Base-by-base conservation (phyloP, 2,888 invertebrate genomes). In the Acronicta aceris region DNA sequence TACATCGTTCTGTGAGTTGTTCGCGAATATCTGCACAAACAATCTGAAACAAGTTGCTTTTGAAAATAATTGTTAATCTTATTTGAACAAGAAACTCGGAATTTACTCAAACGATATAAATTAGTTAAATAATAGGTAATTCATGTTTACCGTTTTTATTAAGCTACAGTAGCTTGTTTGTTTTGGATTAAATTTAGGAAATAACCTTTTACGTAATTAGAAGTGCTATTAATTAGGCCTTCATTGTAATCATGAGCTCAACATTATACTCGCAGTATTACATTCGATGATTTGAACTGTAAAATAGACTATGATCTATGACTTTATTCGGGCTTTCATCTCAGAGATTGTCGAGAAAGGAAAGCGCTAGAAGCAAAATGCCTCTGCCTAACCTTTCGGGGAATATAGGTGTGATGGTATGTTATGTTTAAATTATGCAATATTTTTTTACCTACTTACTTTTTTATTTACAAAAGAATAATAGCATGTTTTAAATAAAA, bases 121-220 rank as follows among this genome's bases (percentile, higher is more conserved):
- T 72, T 59, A 21, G 5, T 62, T 50, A 74, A 62, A 76, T 74
- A 72, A 59, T 62, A 68, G 46, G 36, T 76, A 76, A 72, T 72
- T 65, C 76, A 59, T 76, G 65, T 76, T 72, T 65, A 48, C 55
- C 43, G 51, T 61, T 64, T 50, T 52, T 62, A 58, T 62, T 51
- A 58, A 30, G 45, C 42, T 45, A 43, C 51, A 27, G 49, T 40
- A 45, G 50, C 12, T 56, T 53, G 27, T 54, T 57, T 47, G 59
- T 54, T 75, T 62, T 38, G 47, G 47, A 54, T 43, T 43, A 59
- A 66, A 62, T 48, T 40, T 13, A 15, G 38, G 17, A n/a, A 21
- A 41, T 51, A 50, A 51, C 41, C 59, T 58, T 41, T 51, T 47
- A 43, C 36, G 47, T 68, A 65, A 71, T 65, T 46, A 53, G 17